Conservation (phyloP, 2,888 invertebrate species). For the Spilarctia lutea region DNA sequence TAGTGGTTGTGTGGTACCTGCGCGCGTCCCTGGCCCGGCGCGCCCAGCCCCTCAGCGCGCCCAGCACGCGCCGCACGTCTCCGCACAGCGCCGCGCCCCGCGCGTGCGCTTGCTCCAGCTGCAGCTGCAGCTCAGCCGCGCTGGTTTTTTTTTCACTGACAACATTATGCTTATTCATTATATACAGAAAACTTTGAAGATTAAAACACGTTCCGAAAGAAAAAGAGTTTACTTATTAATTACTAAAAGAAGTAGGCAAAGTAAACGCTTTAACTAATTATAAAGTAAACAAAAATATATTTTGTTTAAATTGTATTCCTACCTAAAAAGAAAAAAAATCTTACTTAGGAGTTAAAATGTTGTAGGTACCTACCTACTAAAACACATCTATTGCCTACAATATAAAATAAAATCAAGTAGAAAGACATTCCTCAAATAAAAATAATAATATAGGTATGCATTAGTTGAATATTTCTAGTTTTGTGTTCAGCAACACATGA, state of each 20-base stretch:
- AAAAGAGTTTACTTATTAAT: neutral
- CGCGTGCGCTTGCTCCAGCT: slow-evolving; percentile 65
- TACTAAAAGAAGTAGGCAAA: neutral
- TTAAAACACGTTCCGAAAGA: neutral
- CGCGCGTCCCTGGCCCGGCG: slow-evolving; percentile 39
- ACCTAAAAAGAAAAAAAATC: no score
- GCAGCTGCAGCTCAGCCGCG: slow-evolving; percentile 54
- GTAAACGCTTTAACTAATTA: neutral
- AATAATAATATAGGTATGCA: no score
- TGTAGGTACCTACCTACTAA: no score
- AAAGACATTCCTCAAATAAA: no score
- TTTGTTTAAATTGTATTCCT: no score
- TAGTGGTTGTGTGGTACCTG: no score
- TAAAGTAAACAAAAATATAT: neutral
- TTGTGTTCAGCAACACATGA: no score
- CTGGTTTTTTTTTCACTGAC: slow-evolving; percentile 56
- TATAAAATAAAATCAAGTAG: no score
- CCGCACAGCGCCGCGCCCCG: slow-evolving; percentile 71
- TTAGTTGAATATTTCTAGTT: no score
- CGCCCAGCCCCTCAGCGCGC: slow-evolving; percentile 61
- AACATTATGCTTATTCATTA: neutral
- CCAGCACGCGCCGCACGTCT: slow-evolving; percentile 64
- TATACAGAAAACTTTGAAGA: neutral
- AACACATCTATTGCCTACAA: no score
- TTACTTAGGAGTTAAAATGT: no score